These are phyloP conservation scores for Platyscapa corneri DNA, from an alignment of 1,140 invertebrate species.

Conservation along the genomic window DNA sequence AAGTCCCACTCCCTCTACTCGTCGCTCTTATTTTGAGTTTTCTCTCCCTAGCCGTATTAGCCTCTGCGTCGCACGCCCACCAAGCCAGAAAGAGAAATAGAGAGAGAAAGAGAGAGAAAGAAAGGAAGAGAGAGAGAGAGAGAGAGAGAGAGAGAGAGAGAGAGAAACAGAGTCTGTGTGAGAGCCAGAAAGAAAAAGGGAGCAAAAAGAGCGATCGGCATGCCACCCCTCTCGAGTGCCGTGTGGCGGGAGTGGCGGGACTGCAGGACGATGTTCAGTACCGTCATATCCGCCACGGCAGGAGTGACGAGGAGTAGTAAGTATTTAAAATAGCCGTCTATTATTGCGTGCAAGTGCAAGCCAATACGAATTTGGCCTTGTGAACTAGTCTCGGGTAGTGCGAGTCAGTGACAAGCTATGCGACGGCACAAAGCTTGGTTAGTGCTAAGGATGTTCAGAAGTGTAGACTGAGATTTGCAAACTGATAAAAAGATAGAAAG, in stretches of 20 bases:
- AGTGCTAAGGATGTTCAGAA: neutral
- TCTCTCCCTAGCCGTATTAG: conserved; percentile 52
- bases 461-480: neutral
- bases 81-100: neutral
- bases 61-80: conserved; percentile 65
- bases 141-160: conserved; percentile 13
- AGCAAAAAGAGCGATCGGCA: conserved; percentile 26
- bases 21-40: conserved; percentile 64
- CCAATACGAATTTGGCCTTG: neutral
- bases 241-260: conserved; percentile 18
- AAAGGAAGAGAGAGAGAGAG: neutral
- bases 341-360: conserved; percentile 11
- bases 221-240: conserved; percentile 14
- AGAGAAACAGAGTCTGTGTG: neutral
- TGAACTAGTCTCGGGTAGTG: neutral
- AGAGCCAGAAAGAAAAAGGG: too few relatives aligned
- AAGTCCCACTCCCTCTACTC: conserved; percentile 33
- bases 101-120: neutral
- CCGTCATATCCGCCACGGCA: conserved; percentile 39
- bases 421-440: conserved; percentile 23
- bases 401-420: conserved; percentile 15
- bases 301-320: conserved; percentile 26
- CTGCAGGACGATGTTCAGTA: conserved; percentile 36
- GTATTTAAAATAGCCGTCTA: neutral
- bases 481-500: neutral